phyloP scores from a whole-genome alignment of 30 jellyfish, hydroid and myxozoan species.

The Pseudorhiza aurosa region DNA sequence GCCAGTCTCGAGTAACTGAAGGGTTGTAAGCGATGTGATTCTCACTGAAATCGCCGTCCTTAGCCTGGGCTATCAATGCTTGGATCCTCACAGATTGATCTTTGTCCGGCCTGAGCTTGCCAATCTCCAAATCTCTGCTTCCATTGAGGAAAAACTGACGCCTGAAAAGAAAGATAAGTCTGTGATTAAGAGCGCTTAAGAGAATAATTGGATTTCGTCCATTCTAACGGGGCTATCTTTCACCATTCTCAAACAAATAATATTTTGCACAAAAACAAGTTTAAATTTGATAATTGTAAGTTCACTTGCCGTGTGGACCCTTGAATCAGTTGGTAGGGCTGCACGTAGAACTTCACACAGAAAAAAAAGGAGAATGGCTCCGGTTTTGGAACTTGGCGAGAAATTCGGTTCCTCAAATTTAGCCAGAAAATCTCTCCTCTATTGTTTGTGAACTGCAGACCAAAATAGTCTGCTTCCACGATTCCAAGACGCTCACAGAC shows the following conservation, averaged over 20 bases:
- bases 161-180: conserved; percentile 53
- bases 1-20: conserved; percentile 77
- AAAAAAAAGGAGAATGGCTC: conserved; percentile 87
- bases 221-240: background rate
- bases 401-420: conserved; percentile 93
- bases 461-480: conserved; percentile 95
- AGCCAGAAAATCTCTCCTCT: conserved; percentile 94
- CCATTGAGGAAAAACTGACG: conserved; percentile 92
- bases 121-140: conserved; percentile 73
- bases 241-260: conserved; percentile 9
- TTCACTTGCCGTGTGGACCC: conserved; percentile 87
- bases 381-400: conserved; percentile 84
- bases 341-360: conserved; percentile 94
- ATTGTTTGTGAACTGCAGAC: conserved; percentile 85
- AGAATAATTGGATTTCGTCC: background rate
- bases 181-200: conserved; percentile 1
- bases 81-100: conserved; percentile 57
- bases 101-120: conserved; percentile 58
- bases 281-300: background rate
- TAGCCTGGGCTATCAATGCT: conserved; percentile 88
- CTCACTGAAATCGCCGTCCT: conserved; percentile 93
- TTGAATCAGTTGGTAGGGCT: conserved; percentile 90
- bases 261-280: background rate
- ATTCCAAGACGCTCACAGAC: conserved; percentile 93
- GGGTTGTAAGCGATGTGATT: conserved; percentile 95